phyloP scores from a whole-genome alignment of 1,140 invertebrate genomes.

The Melipona quadrifasciata region DNA sequence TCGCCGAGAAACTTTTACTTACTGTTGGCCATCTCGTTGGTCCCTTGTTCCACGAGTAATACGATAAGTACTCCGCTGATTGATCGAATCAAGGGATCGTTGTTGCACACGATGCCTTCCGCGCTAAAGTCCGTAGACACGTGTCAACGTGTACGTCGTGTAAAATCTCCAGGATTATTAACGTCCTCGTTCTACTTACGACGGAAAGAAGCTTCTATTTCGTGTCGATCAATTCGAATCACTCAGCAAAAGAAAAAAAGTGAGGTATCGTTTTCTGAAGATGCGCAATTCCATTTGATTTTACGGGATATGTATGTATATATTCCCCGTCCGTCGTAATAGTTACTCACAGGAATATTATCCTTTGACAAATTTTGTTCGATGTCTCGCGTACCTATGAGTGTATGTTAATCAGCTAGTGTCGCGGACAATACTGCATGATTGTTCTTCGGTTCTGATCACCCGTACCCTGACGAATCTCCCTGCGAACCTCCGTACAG shows the following conservation, averaged over 20 bases:
- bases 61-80: no score
- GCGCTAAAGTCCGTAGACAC: background rate
- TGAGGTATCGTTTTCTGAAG: background rate
- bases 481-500: slow-evolving; percentile 18
- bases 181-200: no score
- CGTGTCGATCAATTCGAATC: background rate
- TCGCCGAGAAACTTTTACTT: slow-evolving; percentile 26
- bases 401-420: slow-evolving; percentile 42
- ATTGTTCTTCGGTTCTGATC: slow-evolving; percentile 45
- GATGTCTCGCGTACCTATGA: background rate
- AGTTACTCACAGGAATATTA: background rate
- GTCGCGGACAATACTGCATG: slow-evolving; percentile 56
- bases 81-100: background rate
- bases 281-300: background rate
- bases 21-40: slow-evolving; percentile 43
- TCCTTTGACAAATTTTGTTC: background rate
- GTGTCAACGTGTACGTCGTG: background rate
- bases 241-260: no score
- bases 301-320: no score
- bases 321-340: background rate
- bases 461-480: slow-evolving; percentile 37
- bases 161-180: background rate
- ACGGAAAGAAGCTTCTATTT: background rate
- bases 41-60: background rate
- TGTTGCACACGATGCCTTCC: background rate